These are phyloP conservation scores for Halisarca cf. caerulea DNA, from an alignment of 37 sponge, comb jelly and placozoan species.

Conservation along the genomic window DNA sequence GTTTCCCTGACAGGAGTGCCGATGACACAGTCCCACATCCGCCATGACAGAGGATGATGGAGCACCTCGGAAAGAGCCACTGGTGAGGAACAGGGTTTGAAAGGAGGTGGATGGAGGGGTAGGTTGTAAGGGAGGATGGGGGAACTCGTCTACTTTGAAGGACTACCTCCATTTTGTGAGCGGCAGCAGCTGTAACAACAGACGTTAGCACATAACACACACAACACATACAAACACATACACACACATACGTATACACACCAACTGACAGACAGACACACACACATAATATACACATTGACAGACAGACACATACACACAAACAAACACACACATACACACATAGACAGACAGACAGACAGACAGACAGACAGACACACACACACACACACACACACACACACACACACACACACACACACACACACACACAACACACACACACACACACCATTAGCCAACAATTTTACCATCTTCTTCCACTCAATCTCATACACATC, in stretches of 20 bases:
- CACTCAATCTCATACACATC: slow-evolving; percentile 40
- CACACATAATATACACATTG: too few species aligned
- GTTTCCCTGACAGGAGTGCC: slow-evolving; percentile 37
- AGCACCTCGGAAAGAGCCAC: slow-evolving; percentile 51
- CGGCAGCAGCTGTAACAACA: neutral
- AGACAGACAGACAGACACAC: too few species aligned
- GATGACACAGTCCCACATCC: slow-evolving; percentile 56
- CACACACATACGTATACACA: neutral
- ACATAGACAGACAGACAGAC: too few species aligned
- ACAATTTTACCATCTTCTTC: neutral
- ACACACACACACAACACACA: neutral
- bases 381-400: slow-evolving; percentile 1
- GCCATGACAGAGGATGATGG: slow-evolving; percentile 54
- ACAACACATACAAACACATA: neutral
- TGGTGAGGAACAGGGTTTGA: slow-evolving; percentile 15
- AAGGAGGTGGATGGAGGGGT: neutral
- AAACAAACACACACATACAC: too few species aligned
- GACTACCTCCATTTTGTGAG: neutral
- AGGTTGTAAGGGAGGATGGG: neutral
- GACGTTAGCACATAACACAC: neutral
- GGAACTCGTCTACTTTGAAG: neutral
- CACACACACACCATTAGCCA: slow-evolving; percentile 36
- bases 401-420: slow-evolving; percentile 23
- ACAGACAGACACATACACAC: too few species aligned
- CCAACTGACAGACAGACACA: too few species aligned